Conservation (phyloP, 2,888 invertebrate species). For the Heliconius charithonia region DNA sequence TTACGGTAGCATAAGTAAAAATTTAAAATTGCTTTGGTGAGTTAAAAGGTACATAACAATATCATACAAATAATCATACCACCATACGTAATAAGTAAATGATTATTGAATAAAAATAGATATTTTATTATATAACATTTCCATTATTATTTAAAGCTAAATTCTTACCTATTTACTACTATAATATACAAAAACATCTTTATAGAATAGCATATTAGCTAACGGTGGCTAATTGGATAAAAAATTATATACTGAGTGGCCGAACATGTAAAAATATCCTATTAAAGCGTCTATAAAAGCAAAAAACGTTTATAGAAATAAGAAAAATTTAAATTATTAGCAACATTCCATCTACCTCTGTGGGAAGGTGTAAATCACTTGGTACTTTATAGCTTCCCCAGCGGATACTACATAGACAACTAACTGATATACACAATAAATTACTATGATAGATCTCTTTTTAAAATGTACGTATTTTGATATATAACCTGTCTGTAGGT, state of each 20-base stretch:
- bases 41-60: background rate
- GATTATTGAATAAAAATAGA: no score
- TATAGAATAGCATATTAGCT: background rate
- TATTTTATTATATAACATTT: background rate
- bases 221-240: background rate
- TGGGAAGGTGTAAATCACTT: constrained; percentile 14
- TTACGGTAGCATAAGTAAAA: no score
- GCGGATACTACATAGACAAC: constrained; percentile 18
- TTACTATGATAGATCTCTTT: background rate
- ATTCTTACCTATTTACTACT: background rate
- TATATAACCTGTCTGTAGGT: background rate
- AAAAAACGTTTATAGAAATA: constrained; percentile 1
- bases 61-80: no score
- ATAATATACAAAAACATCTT: background rate
- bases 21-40: background rate
- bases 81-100: no score
- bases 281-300: background rate
- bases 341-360: background rate
- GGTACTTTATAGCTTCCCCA: constrained; percentile 13
- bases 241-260: background rate
- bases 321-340: background rate
- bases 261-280: background rate
- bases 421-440: constrained; percentile 5
- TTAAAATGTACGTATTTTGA: constrained; percentile 9
- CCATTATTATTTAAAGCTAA: background rate